phyloP scores from a whole-genome alignment of 2,797 vertebrate genomes.

The Phoeniculus purpureus region DNA sequence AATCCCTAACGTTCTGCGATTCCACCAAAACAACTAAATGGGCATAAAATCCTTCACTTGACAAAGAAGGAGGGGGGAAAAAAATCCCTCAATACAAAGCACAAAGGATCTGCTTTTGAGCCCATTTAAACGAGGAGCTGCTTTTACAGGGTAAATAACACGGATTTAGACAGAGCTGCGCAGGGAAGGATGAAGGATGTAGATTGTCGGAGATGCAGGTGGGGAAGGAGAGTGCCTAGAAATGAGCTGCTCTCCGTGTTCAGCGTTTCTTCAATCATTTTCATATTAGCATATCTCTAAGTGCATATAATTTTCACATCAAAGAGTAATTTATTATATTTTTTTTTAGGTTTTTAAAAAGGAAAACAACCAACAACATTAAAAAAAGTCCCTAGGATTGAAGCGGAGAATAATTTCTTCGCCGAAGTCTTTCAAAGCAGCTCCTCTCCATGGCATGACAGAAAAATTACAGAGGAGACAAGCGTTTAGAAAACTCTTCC shows the following conservation, averaged over 20 bases:
- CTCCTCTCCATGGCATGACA: conserved; percentile 72
- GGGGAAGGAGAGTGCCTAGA: background rate
- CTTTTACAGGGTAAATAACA: conserved; percentile 15
- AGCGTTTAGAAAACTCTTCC: conserved; percentile 59
- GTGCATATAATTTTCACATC: conserved; percentile 81
- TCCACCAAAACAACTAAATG: background rate
- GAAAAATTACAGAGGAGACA: conserved; percentile 78
- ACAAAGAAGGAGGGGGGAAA: fast-evolving
- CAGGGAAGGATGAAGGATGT: background rate
- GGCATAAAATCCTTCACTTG: background rate
- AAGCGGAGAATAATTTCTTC: conserved; percentile 74
- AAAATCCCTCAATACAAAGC: fast-evolving
- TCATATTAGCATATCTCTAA: conserved; percentile 77
- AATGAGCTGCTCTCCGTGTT: conserved; percentile 55
- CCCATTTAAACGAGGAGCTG: background rate
- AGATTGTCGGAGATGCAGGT: conserved; percentile 31
- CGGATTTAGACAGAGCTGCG: background rate
- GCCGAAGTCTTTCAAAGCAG: conserved; percentile 71
- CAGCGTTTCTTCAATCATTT: conserved; percentile 66
- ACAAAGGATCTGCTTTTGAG: background rate
- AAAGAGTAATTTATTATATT: conserved; percentile 57
- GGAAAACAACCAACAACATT: background rate
- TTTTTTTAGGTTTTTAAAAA: conserved; percentile 41
- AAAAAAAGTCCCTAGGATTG: conserved; percentile 38
- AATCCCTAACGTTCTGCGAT: too few species aligned